phyloP scores from a whole-genome alignment of 2,888 invertebrate species.

The Drosophila anceps region DNA sequence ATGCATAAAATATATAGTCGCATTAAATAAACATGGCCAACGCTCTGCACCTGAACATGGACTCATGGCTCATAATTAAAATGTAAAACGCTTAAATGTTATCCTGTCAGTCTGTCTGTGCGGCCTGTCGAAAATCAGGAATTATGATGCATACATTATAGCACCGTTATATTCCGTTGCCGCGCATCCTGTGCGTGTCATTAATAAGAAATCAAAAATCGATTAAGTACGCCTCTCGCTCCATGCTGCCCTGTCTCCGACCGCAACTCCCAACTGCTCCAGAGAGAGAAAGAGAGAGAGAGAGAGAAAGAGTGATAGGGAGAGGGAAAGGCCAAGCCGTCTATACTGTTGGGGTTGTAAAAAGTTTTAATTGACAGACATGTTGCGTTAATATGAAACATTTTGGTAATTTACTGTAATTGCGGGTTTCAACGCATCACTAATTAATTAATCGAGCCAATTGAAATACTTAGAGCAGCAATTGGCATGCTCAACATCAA shows the following conservation, averaged over 20 bases:
- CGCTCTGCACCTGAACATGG: conserved; percentile 15
- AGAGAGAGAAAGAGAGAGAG: too few relatives aligned
- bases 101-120: conserved; percentile 31
- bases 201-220: conserved; percentile 76
- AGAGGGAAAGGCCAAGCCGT: not conserved
- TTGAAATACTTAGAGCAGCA: conserved; percentile 48
- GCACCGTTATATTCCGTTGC: conserved; percentile 21
- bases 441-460: conserved; percentile 51
- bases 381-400: conserved; percentile 52
- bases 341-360: conserved; percentile 22
- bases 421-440: conserved; percentile 42
- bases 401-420: conserved; percentile 42
- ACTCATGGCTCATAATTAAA: conserved; percentile 49
- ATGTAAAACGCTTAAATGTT: conserved; percentile 37
- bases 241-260: not conserved
- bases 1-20: not conserved
- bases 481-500: conserved; percentile 28
- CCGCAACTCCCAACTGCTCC: conserved; percentile 9
- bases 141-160: conserved; percentile 24
- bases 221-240: conserved; percentile 55
- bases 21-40: conserved; percentile 30
- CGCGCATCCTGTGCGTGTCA: conserved; percentile 51
- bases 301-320: too few relatives aligned
- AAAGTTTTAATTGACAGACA: conserved; percentile 59
- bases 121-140: conserved; percentile 25